Evolutionary conservation across 2,888 invertebrate genomes (phyloP), one percentile per base, ranked within the genome.

Genomic region (Tortricodes alternella): DNA sequence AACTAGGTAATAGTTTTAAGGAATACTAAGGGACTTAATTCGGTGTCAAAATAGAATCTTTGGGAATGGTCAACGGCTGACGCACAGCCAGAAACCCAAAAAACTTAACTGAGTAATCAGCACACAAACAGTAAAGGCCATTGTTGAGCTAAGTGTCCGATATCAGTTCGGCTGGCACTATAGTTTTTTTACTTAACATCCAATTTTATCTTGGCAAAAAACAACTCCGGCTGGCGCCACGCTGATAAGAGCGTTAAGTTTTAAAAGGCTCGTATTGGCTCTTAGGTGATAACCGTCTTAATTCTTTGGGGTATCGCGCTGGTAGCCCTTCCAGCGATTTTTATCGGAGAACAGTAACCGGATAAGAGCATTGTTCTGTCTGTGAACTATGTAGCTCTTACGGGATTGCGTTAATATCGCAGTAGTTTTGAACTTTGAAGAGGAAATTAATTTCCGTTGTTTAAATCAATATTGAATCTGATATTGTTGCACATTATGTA

Each of bases 161-260:
- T 59, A 55, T 38, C 41, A 29, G 39, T 39, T 48, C 11, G 15
- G 39, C 29, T 43, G 49, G 50, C 35, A 41, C 38, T 46, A 39
- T 41, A 48, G 19, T 46, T 56, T 51, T 58, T 52, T 51, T 39
- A 57, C 46, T 57, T 51, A 23, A 53, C 50, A 46, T 56, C 24
- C 55, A 60, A 62, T 60, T 59, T 61, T 60, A 66, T 62, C 64
- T 58, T 46, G 39, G 61, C 62, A 74, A 80, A 82, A 82, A 78
- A 72, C 68, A 37, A 61, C 46, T 32, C 60, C 64, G 71, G 65
- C 75, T 74, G 83, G 85, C 83, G 85, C 82, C 83, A 79, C 61
- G 46, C 63, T 67, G 73, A 75, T 78, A 78, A 75, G 68, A 62
- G 65, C 62, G 62, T 62, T 63, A 61, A 62, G 62, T 67, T 65